These are phyloP conservation scores for Colinus virginianus DNA, from an alignment of 2,113 vertebrate species.

Conservation along the genomic window DNA sequence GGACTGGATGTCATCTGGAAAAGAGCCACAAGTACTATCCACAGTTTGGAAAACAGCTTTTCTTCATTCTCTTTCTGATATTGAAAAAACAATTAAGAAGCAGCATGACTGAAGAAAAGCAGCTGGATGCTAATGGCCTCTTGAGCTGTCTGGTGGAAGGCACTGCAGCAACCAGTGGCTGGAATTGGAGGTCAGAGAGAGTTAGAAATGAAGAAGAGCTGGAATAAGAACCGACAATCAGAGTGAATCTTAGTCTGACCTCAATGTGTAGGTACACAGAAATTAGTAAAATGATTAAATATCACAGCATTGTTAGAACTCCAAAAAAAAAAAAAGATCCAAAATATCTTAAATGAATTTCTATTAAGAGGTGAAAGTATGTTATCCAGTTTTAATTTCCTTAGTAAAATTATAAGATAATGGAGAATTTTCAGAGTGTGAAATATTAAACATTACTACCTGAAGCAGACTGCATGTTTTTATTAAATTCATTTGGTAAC, in stretches of 20 bases:
- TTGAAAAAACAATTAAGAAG: not conserved
- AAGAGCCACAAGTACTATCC: not conserved
- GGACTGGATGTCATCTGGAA: not conserved
- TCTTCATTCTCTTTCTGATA: not conserved
- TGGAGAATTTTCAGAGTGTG: not conserved
- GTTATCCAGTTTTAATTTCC: not conserved
- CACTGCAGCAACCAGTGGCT: not conserved
- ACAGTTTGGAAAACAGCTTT: not conserved
- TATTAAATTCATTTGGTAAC: not conserved
- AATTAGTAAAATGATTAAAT: not conserved
- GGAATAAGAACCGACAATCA: not conserved
- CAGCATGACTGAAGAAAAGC: not conserved
- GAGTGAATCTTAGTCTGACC: not conserved
- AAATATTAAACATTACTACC: not conserved
- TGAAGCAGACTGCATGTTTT: not conserved
- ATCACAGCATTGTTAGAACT: not conserved
- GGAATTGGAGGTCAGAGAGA: not conserved
- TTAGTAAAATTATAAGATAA: not conserved
- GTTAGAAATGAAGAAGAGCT: not conserved
- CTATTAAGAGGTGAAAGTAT: rapidly evolving
- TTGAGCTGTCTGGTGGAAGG: not conserved
- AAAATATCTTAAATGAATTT: not conserved
- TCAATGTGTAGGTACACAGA: not conserved
- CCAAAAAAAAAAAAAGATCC: not conserved
- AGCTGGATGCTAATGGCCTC: not conserved